Base-by-base conservation (phyloP, 1,140 invertebrate genomes). In the Formica selysi region DNA sequence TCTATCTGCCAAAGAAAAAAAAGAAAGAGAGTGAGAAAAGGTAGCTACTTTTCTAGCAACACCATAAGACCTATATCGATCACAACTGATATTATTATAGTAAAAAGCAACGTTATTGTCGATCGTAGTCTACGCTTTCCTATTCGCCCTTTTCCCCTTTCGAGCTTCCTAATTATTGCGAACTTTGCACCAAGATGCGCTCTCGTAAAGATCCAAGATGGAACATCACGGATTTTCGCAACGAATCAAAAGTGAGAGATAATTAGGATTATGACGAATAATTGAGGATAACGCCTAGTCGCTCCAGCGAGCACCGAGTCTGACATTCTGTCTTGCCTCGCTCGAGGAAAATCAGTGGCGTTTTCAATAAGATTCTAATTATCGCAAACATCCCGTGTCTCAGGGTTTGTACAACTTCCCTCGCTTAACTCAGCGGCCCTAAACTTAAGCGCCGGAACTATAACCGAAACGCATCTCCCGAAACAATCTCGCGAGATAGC, bases 81-180 rank as follows among this genome's bases (percentile, higher is more conserved):
- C 78, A 90, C 84, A 89, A 87, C 91, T 92, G 71, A 89, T 92
- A 92, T 92, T 90, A 86, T 91, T 91, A 79, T 91, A 87, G 89
- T 70, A 68, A 86, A 87, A 91, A 90, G 64, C 32, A 38, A 44
- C 54, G 13, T 78, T 70, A n/a, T 38, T 41, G 32, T n/a, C 41
- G 10, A 74, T 29, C 19, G 32, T 51, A 44, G 22, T 70, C 59
- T 85, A 54, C 57, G 48, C 57, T 51, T 70, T 11, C 13, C 11
- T 10, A 7, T 26, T 61, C 26, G 48, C 36, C 76, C 76, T 89
- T 83, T 54, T 67, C 78, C 85, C 78, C 85, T 84, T 78, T 71
- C 76, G 57, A 64, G 68, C 70, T 74, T 54, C 59, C 86, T 90
- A 88, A 90, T 90, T 90, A 90, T 90, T 74, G 65, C 73, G 1